Percentiles rank a stretch among this genome's conserved stretches.
Conservation (phyloP, 1,140 invertebrate species). For the Drosophila elegans region DNA sequence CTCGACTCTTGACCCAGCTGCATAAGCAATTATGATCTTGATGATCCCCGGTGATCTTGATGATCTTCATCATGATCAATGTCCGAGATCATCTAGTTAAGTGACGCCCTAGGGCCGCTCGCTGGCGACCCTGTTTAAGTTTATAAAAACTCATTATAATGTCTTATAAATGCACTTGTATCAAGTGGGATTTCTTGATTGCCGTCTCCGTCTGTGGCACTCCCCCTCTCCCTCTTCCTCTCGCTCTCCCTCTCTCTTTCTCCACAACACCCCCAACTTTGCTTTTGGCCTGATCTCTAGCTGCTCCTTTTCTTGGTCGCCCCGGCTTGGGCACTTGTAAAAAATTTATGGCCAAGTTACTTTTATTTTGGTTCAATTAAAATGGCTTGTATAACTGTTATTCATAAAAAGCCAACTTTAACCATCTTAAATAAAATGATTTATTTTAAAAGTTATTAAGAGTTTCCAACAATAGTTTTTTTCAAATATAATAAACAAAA, state of each 20-base stretch:
- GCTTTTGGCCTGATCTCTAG: slow-evolving; percentile 33
- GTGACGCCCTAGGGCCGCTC: slow-evolving; percentile 74
- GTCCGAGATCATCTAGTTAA: slow-evolving; percentile 75
- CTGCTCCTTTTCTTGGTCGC: slow-evolving; percentile 46
- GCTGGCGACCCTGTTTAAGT: slow-evolving; percentile 76
- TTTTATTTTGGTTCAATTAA: too few species aligned
- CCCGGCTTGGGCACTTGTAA: slow-evolving; percentile 9
- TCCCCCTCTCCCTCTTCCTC: background rate
- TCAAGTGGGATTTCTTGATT: slow-evolving; percentile 83
- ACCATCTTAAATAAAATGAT: too few species aligned
- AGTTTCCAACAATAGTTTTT: too few species aligned
- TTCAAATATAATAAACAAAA: too few species aligned
- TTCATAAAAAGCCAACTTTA: too few species aligned
- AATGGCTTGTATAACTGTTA: too few species aligned
- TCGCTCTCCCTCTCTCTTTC: background rate
- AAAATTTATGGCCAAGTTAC: background rate
- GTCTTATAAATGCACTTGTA: slow-evolving; percentile 83
- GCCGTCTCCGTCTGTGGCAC: slow-evolving; percentile 37
- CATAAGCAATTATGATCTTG: slow-evolving; percentile 71
- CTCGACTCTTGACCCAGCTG: slow-evolving; percentile 67
- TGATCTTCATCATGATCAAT: slow-evolving; percentile 63
- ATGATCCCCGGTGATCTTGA: slow-evolving; percentile 23
- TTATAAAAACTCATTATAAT: slow-evolving; percentile 85
- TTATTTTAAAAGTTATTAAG: too few species aligned
- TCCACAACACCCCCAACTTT: slow-evolving; percentile 4